phyloP scores from a whole-genome alignment of 1,140 invertebrate species.

The Drosophila melanica region DNA sequence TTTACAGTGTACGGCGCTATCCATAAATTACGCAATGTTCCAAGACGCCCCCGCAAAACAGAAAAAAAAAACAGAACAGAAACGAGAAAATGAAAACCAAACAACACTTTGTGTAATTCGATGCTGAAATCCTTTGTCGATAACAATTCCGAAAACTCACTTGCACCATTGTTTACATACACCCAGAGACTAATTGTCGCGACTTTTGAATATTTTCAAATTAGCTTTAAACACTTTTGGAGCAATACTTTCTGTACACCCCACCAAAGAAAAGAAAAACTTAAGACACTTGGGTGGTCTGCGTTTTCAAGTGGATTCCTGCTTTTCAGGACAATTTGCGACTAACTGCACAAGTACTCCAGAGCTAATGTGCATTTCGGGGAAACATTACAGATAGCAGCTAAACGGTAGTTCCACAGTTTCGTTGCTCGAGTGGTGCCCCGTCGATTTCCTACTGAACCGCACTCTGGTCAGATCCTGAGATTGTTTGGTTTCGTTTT shows the following conservation, averaged over 20 bases:
- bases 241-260: neutral
- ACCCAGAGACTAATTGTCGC: constrained; percentile 70
- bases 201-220: constrained; percentile 6
- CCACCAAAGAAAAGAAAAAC: neutral
- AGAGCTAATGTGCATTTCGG: constrained; percentile 52
- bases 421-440: constrained; percentile 58
- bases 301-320: constrained; percentile 43
- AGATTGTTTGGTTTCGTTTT: constrained; percentile 68
- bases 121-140: constrained; percentile 67
- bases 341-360: constrained; percentile 40
- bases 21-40: constrained; percentile 72
- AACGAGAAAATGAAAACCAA: constrained; percentile 3
- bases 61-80: neutral
- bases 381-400: constrained; percentile 33
- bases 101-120: constrained; percentile 55
- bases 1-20: constrained; percentile 80
- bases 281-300: constrained; percentile 15
- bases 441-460: constrained; percentile 54
- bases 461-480: constrained; percentile 22
- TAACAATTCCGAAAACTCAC: constrained; percentile 69
- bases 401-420: constrained; percentile 64
- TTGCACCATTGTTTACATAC: constrained; percentile 58
- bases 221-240: neutral
- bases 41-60: constrained; percentile 20
- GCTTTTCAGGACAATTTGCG: constrained; percentile 21